Conservation (phyloP, 2,113 vertebrate genomes). For the Tenrec ecaudatus region DNA sequence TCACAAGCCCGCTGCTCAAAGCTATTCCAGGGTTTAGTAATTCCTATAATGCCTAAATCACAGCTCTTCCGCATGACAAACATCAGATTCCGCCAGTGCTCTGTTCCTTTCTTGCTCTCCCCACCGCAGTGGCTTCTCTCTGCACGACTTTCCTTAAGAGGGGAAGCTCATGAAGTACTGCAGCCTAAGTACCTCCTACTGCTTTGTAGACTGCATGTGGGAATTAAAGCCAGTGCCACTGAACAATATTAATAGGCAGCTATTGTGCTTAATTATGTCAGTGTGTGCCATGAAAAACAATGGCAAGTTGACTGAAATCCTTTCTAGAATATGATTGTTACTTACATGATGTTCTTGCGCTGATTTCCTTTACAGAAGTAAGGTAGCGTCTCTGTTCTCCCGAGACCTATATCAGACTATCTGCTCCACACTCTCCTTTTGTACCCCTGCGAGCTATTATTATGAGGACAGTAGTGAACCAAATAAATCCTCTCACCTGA, state of each 20-base stretch:
- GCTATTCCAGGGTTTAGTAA: background rate
- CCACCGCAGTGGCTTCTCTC: background rate
- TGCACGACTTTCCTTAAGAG: background rate
- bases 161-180: background rate
- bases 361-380: slow-evolving; percentile 28
- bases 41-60: no score
- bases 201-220: background rate
- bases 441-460: slow-evolving; percentile 56
- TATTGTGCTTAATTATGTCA: slow-evolving; percentile 2
- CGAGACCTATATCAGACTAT: background rate
- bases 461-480: slow-evolving; percentile 44
- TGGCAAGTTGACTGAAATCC: background rate
- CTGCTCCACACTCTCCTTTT: background rate
- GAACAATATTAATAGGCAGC: background rate
- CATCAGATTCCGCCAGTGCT: background rate
- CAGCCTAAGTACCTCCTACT: background rate
- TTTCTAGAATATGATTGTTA: slow-evolving; percentile 3
- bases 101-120: background rate
- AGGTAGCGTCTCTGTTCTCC: slow-evolving; percentile 54
- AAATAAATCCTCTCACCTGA: slow-evolving; percentile 65
- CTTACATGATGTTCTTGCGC: slow-evolving; percentile 5
- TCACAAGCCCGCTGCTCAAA: background rate
- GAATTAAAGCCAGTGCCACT: background rate
- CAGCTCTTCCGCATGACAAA: background rate
- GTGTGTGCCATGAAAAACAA: background rate